Evolutionary conservation across 2,113 vertebrate genomes (phyloP), one percentile per base, ranked within the genome.

Genomic region (Taurulus bubalis): DNA sequence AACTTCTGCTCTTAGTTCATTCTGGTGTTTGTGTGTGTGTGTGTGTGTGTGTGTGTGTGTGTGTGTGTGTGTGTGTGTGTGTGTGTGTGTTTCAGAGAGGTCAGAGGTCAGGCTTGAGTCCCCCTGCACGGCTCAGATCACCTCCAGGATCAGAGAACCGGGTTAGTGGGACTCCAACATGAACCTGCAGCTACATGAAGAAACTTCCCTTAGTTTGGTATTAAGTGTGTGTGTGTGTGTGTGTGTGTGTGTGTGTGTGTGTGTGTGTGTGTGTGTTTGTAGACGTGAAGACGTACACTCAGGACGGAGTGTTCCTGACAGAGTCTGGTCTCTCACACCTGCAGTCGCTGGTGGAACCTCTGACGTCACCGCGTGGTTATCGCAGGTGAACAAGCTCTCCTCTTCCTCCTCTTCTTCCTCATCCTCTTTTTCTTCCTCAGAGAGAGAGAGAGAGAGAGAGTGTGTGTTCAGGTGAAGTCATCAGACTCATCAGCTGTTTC

Each of bases 271-370:
- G 40, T 55, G 9, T 77, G 86, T 90, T 88, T 90, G 49, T 92
- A 99, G 98, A 99, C 66, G 92, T 95, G 79, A 97, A 96, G 95
- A 99, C 97, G 0, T 99, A 97, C 91, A 97, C 97, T 59, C 98
- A 98, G 94, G 98, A 99, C 53, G 98, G 98, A 20, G 97, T 99
- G 79, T 98, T 97, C 93, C 93, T 99, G 91, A 99, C 98, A 0
- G 97, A 99, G 94, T 96, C 94, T 1, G 98, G 98, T 58, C 96
- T 98, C 90, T 96, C 96, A 58, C 98, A 98, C 89, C 95, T 99
- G 67, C 98, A 99, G 95, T 96, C 97, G 78, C 96, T 99, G 58
- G 91, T 92, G 1, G 84, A 93, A 65, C 96, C 96, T 18, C 95
- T 96, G 40, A 94, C 95, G 10, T 96, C 96, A 0, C 95, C 96